Conservation (phyloP, 35 echinoderm and acorn worm species). For the Diadema setosum region DNA sequence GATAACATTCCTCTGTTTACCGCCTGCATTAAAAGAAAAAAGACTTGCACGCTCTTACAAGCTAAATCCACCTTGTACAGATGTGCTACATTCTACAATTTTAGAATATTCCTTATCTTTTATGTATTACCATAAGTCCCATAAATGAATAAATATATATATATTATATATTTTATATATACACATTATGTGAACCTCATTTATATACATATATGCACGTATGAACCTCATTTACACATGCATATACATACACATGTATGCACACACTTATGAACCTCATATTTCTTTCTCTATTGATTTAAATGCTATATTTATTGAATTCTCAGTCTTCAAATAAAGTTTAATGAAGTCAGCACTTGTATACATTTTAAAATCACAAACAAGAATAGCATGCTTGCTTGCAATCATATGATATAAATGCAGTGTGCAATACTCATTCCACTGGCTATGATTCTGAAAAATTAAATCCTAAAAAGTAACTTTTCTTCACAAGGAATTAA, state of each 20-base stretch:
- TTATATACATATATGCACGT: neutral
- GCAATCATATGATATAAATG: no score
- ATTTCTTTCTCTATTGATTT: neutral
- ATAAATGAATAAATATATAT: neutral
- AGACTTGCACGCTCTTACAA: no score
- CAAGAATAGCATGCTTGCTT: no score
- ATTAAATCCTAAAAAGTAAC: no score
- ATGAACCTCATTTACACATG: neutral
- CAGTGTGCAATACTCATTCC: no score
- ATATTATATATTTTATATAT: neutral
- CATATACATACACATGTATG: neutral
- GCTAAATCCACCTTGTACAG: no score
- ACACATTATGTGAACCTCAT: neutral
- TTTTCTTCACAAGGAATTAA: no score
- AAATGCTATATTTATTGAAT: neutral
- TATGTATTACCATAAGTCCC: neutral
- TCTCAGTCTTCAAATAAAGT: neutral
- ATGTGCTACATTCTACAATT: neutral
- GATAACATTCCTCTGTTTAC: no score
- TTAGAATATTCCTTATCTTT: neutral
- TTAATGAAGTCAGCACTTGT: no score
- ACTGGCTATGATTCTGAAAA: no score
- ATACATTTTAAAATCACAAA: no score
- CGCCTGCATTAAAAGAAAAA: no score
- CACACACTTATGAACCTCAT: neutral